These are phyloP conservation scores for Gallinago solitaria DNA, from an alignment of 2,797 vertebrate species.

Conservation along the genomic window DNA sequence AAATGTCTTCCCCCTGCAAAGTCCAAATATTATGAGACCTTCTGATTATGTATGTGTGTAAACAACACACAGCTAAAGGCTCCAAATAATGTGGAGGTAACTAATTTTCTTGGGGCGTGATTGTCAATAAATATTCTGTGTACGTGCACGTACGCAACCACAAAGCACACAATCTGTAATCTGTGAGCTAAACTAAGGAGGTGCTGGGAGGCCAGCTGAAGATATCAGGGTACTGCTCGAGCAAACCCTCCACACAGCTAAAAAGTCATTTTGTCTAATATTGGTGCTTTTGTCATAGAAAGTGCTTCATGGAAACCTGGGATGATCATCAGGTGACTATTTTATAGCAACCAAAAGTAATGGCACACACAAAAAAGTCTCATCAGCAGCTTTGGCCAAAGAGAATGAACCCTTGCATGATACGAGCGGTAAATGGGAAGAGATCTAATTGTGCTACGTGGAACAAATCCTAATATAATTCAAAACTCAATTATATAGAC, in stretches of 20 bases:
- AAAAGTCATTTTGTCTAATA: not conserved
- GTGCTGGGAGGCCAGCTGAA: not conserved
- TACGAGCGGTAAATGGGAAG: not conserved
- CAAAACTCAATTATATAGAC: not conserved
- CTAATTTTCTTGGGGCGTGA: not conserved
- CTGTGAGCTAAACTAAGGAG: not conserved
- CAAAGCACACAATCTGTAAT: not conserved
- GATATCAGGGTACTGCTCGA: not conserved
- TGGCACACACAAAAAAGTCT: not conserved
- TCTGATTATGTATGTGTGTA: not conserved
- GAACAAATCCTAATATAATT: not conserved
- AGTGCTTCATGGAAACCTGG: not conserved
- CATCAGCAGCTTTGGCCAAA: not conserved
- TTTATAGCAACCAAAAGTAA: not conserved
- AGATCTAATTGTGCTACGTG: not conserved
- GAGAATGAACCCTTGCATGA: not conserved
- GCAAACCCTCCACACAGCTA: not conserved
- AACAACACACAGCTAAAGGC: not conserved
- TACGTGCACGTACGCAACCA: rapidly evolving
- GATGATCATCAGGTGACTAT: not conserved
- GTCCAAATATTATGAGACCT: not conserved
- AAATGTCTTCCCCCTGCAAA: not conserved
- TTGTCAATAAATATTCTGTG: not conserved
- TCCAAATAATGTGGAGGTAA: not conserved
- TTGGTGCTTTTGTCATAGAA: not conserved